Evolutionary conservation across 2,797 vertebrate species (phyloP), one percentile per base, ranked within the genome.

Genomic region (Centropyge bicolor): DNA sequence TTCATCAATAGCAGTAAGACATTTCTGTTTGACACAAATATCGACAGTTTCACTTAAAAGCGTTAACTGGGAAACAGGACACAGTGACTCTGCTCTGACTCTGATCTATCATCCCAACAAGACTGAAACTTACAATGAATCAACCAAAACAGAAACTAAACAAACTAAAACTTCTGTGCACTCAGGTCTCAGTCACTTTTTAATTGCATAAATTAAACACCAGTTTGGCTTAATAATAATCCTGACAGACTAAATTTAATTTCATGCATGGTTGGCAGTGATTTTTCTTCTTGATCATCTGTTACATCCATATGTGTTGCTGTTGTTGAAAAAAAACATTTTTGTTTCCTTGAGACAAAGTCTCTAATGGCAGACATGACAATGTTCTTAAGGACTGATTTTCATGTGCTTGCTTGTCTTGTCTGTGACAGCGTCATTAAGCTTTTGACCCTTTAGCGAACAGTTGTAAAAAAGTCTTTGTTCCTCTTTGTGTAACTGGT

Each of bases 211-310:
- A 19, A 61, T 62, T 38, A 70, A 52, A 69, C 8, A 24, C 9
- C 17, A 54, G 38, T 57, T 55, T 20, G 16, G 35, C 5, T 27
- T 55, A 40, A 43, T 55, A 65, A 17, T 22, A 49, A 12, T 43
- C 19, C 20, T 54, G 24, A 54, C 22, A 54, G 38, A 27, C 36
- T 6, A 56, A 66, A 80, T 36, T 70, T 56, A 70, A 74, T 83
- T 86, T 83, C 69, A 77, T 83, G 74, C 84, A 67, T 83, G 80
- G 45, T 36, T 70, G 73, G 64, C 36, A 8, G n/a, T 43, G 8
- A 54, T 78, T 69, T 69, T 40, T 54, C 22, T 45, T 59, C 16
- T 17, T 67, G n/a, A 74, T 81, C 51, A 76, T 68, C 43, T 55
- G 46, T 51, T 73, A 61, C 9, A 73, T 49, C 48, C 20, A 76